Percentiles rank a stretch among this genome's conserved stretches.
Conservation (phyloP, 1,140 invertebrate species). For the Drosophila kepulauana region DNA sequence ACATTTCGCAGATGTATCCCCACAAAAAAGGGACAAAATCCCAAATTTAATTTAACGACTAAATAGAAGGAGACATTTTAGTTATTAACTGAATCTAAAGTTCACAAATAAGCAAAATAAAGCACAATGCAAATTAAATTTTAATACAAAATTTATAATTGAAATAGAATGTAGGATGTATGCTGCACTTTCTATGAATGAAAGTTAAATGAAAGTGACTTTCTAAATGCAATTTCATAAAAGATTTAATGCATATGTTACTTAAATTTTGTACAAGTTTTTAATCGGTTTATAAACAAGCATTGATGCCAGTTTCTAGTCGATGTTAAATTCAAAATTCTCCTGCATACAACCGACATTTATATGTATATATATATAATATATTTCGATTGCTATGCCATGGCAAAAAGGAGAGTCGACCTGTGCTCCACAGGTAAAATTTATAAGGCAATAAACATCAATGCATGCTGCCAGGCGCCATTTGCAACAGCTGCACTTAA, state of each 20-base stretch:
- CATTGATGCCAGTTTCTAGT: no score
- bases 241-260: no score
- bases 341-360: neutral
- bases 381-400: neutral
- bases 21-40: slow-evolving; percentile 30
- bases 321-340: no score
- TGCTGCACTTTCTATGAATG: no score
- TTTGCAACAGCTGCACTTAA: slow-evolving; percentile 43
- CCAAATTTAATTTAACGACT: slow-evolving; percentile 36
- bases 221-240: no score
- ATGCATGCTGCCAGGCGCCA: slow-evolving; percentile 15
- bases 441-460: slow-evolving; percentile 29
- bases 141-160: neutral
- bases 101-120: slow-evolving; percentile 4
- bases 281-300: no score
- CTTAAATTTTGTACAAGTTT: no score
- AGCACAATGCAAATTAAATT: no score
- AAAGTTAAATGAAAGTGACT: no score
- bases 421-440: slow-evolving; percentile 11
- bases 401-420: slow-evolving; percentile 10
- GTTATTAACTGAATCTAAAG: neutral
- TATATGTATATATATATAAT: neutral
- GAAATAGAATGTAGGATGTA: no score
- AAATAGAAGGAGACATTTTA: neutral
- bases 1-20: slow-evolving; percentile 19